phyloP scores from a whole-genome alignment of 2,113 vertebrate genomes.

The Rhinopithecus roxellana region DNA sequence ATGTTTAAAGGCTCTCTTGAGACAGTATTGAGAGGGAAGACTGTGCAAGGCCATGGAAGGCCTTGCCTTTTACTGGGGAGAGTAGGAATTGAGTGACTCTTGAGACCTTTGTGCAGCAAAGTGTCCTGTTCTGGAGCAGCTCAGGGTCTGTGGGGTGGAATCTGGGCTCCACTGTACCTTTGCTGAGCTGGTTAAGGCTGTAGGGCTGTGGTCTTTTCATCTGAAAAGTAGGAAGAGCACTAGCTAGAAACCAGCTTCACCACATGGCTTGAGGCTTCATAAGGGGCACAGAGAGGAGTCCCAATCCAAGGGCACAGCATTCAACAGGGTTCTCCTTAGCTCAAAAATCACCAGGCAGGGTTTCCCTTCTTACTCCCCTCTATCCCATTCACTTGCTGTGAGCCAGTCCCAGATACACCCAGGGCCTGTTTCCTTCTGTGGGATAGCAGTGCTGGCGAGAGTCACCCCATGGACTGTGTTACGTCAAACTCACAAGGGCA shows the following conservation, averaged over 20 bases:
- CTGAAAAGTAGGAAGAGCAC: not conserved
- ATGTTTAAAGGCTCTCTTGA: not conserved
- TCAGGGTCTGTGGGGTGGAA: not conserved
- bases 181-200: accelerated
- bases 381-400: not conserved
- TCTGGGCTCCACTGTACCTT: not conserved
- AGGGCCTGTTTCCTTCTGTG: no score
- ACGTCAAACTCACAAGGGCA: not conserved
- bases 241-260: not conserved
- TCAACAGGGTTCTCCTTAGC: not conserved
- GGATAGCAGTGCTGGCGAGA: no score
- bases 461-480: not conserved
- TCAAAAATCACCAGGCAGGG: not conserved
- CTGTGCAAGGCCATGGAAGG: not conserved
- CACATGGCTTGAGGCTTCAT: not conserved
- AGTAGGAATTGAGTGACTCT: not conserved
- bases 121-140: not conserved
- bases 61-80: no score
- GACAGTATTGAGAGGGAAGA: not conserved
- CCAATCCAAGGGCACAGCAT: not conserved
- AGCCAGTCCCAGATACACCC: not conserved
- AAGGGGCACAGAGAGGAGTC: not conserved
- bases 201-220: not conserved
- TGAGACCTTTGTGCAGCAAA: accelerated
- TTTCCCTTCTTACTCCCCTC: not conserved